Percentiles rank a stretch among this genome's conserved stretches.
Conservation (phyloP, 2,888 invertebrate species). For the Eretmocerus hayati region DNA sequence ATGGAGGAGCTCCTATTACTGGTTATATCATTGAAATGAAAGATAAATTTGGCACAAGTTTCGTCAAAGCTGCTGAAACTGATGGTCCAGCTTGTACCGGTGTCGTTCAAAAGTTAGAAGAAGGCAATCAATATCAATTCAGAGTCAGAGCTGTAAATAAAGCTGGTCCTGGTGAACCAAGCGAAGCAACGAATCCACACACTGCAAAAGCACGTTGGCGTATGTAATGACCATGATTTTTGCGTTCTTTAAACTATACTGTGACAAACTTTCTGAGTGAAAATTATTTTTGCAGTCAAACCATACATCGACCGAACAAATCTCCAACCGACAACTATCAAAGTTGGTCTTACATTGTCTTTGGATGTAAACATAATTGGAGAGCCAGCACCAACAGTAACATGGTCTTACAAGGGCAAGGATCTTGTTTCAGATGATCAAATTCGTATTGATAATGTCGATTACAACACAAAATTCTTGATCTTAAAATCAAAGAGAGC, state of each 20-base stretch:
- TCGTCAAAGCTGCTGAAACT: slow-evolving; percentile 79
- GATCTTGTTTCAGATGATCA: slow-evolving; percentile 57
- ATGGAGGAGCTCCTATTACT: slow-evolving; percentile 90
- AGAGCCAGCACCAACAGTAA: slow-evolving; percentile 87
- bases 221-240: slow-evolving; percentile 51
- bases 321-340: slow-evolving; percentile 74
- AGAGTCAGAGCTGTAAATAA: slow-evolving; percentile 90
- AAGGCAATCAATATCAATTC: slow-evolving; percentile 95
- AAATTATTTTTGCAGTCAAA: slow-evolving; percentile 61
- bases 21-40: slow-evolving; percentile 89
- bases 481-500: slow-evolving; percentile 73
- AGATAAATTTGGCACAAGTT: slow-evolving; percentile 78
- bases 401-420: slow-evolving; percentile 76
- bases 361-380: slow-evolving; percentile 86
- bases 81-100: slow-evolving; percentile 79
- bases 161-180: slow-evolving; percentile 87
- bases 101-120: slow-evolving; percentile 81
- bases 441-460: slow-evolving; percentile 72
- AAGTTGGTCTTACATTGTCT: slow-evolving; percentile 80
- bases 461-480: slow-evolving; percentile 86
- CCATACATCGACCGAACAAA: slow-evolving; percentile 90
- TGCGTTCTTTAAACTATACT: neutral
- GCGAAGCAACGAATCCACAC: slow-evolving; percentile 87
- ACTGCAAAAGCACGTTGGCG: slow-evolving; percentile 82
- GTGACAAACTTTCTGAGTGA: too few species aligned